Conservation (phyloP, 2,888 invertebrate genomes). For the Fissipunctia ypsillon region DNA sequence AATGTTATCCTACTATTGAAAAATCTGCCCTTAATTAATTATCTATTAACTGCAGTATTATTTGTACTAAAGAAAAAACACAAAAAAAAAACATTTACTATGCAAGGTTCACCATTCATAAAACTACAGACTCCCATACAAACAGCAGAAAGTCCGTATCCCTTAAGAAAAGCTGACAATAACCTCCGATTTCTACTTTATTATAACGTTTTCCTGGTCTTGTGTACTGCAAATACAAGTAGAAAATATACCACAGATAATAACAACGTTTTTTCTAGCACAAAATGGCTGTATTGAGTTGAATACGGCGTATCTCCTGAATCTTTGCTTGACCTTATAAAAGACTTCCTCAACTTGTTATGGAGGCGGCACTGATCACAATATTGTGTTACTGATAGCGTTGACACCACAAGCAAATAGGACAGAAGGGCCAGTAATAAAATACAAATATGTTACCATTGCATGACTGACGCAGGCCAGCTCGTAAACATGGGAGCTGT, state of each 20-base stretch:
- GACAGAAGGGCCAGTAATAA: constrained; percentile 37
- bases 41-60: neutral
- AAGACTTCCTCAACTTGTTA: constrained; percentile 53
- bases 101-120: neutral
- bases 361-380: constrained; percentile 46
- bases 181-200: constrained; percentile 38
- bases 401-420: neutral
- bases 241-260: constrained; percentile 43
- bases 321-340: constrained; percentile 50
- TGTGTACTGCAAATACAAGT: constrained; percentile 42
- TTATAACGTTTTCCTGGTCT: constrained; percentile 53
- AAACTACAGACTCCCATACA: neutral
- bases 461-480: neutral
- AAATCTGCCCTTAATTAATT: neutral
- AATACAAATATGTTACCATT: too few species aligned
- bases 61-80: neutral
- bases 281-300: constrained; percentile 28
- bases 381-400: constrained; percentile 46
- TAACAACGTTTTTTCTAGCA: constrained; percentile 35
- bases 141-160: constrained; percentile 11
- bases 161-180: constrained; percentile 48
- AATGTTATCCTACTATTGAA: neutral
- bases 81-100: too few species aligned
- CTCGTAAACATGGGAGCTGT: neutral
- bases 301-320: constrained; percentile 41